These are phyloP conservation scores for Germaria angustata DNA, from an alignment of 2,888 invertebrate genomes.

Conservation along the genomic window DNA sequence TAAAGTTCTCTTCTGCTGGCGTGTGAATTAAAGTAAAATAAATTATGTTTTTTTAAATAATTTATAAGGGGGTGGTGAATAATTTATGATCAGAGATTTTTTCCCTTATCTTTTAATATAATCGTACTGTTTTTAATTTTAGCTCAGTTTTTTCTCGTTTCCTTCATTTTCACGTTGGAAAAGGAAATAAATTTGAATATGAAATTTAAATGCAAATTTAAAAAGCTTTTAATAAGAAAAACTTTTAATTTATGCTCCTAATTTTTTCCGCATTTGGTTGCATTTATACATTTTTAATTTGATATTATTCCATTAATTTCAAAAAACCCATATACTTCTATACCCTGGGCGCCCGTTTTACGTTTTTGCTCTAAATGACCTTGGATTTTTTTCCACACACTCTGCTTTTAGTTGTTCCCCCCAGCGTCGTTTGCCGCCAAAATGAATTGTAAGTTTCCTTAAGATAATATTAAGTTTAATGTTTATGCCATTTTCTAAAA, in stretches of 20 bases:
- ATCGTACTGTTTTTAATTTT: background rate
- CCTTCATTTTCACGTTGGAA: background rate
- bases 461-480: conserved; percentile 5
- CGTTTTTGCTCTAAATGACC: conserved; percentile 15
- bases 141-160: background rate
- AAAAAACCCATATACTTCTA: conserved; percentile 21
- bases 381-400: background rate
- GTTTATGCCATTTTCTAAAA: background rate
- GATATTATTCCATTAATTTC: conserved; percentile 15
- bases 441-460: background rate
- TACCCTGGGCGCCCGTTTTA: conserved; percentile 8
- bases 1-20: background rate
- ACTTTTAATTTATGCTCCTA: conserved; percentile 18
- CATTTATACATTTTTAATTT: background rate
- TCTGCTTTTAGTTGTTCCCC: conserved; percentile 2
- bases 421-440: conserved; percentile 7
- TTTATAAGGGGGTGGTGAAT: conserved; percentile 3
- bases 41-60: conserved; percentile 21
- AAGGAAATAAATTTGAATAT: conserved; percentile 1
- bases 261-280: background rate
- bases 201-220: conserved; percentile 17
- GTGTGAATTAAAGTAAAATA: background rate
- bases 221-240: conserved; percentile 14
- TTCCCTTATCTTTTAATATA: background rate
- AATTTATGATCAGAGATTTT: background rate